Evolutionary conservation across 2,888 invertebrate genomes (phyloP).

Genomic region (Parnassius apollo): DNA sequence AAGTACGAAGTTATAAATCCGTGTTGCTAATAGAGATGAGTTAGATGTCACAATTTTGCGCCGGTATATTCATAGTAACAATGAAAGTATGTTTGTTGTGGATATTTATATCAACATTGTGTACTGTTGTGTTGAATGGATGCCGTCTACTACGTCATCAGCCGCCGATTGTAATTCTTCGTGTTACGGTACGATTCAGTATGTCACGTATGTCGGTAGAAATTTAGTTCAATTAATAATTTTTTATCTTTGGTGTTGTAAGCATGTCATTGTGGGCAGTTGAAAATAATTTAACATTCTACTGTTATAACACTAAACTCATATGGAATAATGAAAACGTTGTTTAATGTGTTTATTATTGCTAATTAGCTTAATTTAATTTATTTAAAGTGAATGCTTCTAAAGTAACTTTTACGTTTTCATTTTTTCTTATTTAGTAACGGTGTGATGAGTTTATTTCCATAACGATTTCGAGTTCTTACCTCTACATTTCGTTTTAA

Average conservation of each 20-base stretch:
- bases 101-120: slow-evolving; percentile 66
- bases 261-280: background rate
- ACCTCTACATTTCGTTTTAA: slow-evolving; percentile 25
- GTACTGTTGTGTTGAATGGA: slow-evolving; percentile 49
- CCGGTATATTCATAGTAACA: slow-evolving; percentile 32
- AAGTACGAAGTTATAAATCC: too few relatives aligned
- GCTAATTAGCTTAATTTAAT: background rate
- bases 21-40: slow-evolving; percentile 4
- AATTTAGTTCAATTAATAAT: slow-evolving; percentile 6
- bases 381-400: too few relatives aligned
- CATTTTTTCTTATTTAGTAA: too few relatives aligned
- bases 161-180: slow-evolving; percentile 23
- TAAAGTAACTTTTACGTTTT: too few relatives aligned
- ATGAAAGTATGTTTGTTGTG: slow-evolving; percentile 55
- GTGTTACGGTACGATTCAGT: slow-evolving; percentile 30
- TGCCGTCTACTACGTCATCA: slow-evolving; percentile 40
- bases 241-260: too few relatives aligned
- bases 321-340: slow-evolving; percentile 3
- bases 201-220: slow-evolving; percentile 25
- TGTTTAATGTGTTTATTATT: slow-evolving; percentile 2
- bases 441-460: too few relatives aligned
- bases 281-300: background rate
- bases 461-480: slow-evolving; percentile 1
- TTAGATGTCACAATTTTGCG: slow-evolving; percentile 7
- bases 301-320: too few relatives aligned